Evolutionary conservation across 1,140 invertebrate species (phyloP), one percentile per base, ranked within the genome.

Genomic region (Drosophila novamexicana): DNA sequence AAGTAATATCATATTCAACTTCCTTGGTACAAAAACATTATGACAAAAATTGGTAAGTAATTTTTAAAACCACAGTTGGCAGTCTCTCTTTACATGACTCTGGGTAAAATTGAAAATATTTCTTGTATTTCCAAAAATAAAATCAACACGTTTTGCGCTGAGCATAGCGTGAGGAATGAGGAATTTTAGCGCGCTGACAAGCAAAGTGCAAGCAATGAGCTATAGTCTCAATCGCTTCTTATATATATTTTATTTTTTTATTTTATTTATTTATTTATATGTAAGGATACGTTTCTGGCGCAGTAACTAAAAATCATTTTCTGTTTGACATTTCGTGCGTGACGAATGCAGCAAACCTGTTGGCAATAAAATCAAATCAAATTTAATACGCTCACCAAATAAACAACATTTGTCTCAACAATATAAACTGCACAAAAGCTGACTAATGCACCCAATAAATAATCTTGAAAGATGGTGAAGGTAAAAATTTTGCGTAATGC

Each of bases 391-490:
- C 64, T 44, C 65, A 54, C 54, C 58, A 59, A 73, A 47, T 40
- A 67, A 75, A 85, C 82, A 70, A 89, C 74, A 88, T 89, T 89
- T 88, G 83, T 86, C 82, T 79, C 82, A 82, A 64, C 73, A 70
- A 69, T 79, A 66, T 64, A 42, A 54, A 54, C 37, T 42, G 52
- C 36, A 53, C 34, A 66, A 44, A 61, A 71, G 58, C 66, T 74
- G 82, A 88, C 82, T 88, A 86, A 86, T 89, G 84, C 84, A 64
- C 14, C 62, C 84, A 78, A 88, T 86, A 82, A 82, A 82, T 74
- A 65, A 47, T 63, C 66, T 53, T 57, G 65, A 54, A 56, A 63
- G 49, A 54, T 67, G 69, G 37, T 64, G 40, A 75, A 68, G 59
- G 32, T 68, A 62, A 34, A 18, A 62, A 16, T 58, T 52, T 37